Conservation (phyloP, 2,113 vertebrate species). For the Megaceryle maxima region DNA sequence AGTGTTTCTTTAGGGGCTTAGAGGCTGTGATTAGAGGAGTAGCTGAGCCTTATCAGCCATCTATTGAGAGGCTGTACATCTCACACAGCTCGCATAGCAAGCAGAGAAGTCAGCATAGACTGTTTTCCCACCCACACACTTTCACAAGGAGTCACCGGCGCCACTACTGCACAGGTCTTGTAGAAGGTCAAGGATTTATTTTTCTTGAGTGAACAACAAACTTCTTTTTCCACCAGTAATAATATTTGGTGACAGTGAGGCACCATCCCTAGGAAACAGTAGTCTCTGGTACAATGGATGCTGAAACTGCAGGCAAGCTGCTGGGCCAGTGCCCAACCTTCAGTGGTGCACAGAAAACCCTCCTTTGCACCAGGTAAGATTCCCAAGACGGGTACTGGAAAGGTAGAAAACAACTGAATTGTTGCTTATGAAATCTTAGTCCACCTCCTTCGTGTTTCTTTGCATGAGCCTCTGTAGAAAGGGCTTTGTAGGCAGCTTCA, state of each 20-base stretch:
- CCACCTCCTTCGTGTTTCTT: neutral
- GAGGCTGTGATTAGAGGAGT: slow-evolving; percentile 32
- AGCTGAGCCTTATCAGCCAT: slow-evolving; percentile 29
- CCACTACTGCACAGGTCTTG: slow-evolving; percentile 40
- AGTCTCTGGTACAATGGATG: neutral
- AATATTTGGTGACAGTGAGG: neutral
- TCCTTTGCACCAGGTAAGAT: fast-evolving
- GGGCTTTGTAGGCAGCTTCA: neutral
- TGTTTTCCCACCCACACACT: slow-evolving; percentile 53
- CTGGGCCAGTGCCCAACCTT: neutral
- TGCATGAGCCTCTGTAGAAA: neutral
- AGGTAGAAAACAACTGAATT: neutral
- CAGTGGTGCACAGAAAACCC: fast-evolving
- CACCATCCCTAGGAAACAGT: neutral
- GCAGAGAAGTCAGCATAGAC: slow-evolving; percentile 31
- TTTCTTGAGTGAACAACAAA: slow-evolving; percentile 21
- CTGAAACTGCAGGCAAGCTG: fast-evolving
- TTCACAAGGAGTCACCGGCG: slow-evolving; percentile 46
- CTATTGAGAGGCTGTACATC: neutral
- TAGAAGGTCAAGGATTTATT: slow-evolving; percentile 61
- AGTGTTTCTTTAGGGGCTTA: slow-evolving; percentile 18
- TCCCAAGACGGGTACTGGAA: neutral
- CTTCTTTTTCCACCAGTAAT: slow-evolving; percentile 5
- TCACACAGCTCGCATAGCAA: slow-evolving; percentile 5
- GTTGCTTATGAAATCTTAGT: neutral